Evolutionary conservation across 1,140 invertebrate species (phyloP).

Genomic region (Apis cerana): DNA sequence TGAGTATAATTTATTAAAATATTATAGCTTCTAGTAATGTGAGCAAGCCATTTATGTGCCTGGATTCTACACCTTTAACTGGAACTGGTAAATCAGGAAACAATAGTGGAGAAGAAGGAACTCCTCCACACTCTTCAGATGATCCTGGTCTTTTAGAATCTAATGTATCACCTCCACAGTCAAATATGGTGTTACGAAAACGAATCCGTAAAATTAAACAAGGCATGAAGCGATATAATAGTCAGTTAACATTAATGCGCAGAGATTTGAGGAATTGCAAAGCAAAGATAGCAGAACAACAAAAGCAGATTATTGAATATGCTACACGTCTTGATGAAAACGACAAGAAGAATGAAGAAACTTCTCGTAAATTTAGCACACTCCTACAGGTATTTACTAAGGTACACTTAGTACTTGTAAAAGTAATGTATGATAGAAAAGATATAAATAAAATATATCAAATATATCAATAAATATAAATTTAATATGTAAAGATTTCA

Average conservation of each 20-base stretch:
- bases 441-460: neutral
- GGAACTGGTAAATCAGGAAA: constrained; percentile 76
- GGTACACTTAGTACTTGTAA: constrained; percentile 64
- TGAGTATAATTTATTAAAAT: constrained; percentile 14
- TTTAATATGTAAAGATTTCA: neutral
- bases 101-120: constrained; percentile 76
- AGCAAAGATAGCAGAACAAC: constrained; percentile 89
- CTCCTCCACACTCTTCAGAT: constrained; percentile 77
- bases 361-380: constrained; percentile 92
- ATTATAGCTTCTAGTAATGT: constrained; percentile 82
- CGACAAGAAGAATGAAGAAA: constrained; percentile 95
- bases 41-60: constrained; percentile 84
- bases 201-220: constrained; percentile 92
- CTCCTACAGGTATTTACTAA: constrained; percentile 87
- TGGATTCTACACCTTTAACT: constrained; percentile 83
- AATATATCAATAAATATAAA: neutral
- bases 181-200: constrained; percentile 91
- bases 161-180: constrained; percentile 86
- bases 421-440: constrained; percentile 4
- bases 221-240: constrained; percentile 93
- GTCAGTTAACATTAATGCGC: constrained; percentile 87
- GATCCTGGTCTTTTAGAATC: constrained; percentile 82
- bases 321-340: constrained; percentile 91
- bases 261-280: constrained; percentile 90
- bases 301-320: constrained; percentile 92